Conservation (phyloP, 2,888 invertebrate species). For the Noctua comes region DNA sequence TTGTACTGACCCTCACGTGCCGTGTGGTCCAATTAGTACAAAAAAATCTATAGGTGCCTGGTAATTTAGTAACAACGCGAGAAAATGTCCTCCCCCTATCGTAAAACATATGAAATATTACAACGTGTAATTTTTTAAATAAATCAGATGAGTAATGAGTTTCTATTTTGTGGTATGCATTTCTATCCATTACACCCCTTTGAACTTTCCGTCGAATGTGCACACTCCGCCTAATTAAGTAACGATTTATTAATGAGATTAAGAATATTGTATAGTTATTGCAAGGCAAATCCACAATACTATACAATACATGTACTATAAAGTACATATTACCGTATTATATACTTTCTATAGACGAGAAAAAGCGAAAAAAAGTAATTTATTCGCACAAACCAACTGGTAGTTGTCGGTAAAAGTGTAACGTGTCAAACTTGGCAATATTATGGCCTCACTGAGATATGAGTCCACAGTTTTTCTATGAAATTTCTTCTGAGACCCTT, state of each 20-base stretch:
- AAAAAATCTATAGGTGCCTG: slow-evolving; percentile 60
- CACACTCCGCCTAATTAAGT: slow-evolving; percentile 21
- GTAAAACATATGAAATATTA: slow-evolving; percentile 58
- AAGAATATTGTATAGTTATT: not conserved
- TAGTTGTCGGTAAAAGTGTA: not conserved
- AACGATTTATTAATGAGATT: not conserved
- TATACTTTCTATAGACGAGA: not conserved
- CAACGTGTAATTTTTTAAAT: slow-evolving; percentile 53
- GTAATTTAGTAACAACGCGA: slow-evolving; percentile 56
- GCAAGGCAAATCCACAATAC: not conserved
- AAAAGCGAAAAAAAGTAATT: not conserved
- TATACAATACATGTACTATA: not conserved
- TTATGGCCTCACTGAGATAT: not conserved
- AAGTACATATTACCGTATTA: not conserved
- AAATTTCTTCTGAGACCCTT: not conserved
- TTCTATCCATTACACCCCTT: not conserved
- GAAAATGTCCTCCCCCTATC: slow-evolving; percentile 42
- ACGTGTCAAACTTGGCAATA: not conserved
- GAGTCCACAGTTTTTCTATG: not conserved
- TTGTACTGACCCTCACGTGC: slow-evolving; percentile 53
- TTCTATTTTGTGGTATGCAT: slow-evolving; percentile 8
- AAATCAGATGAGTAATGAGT: slow-evolving; percentile 18
- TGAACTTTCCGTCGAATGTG: not conserved
- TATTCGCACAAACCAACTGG: no score
- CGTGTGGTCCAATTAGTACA: slow-evolving; percentile 68